Evolutionary conservation across 2,113 vertebrate genomes (phyloP).

Genomic region (Bos taurus): ARS-UCD2.0 NC_037335.1:107613501-107614000

Average conservation of each 20-base stretch:
- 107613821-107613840: background rate
- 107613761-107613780: background rate
- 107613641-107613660: background rate
- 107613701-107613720: background rate
- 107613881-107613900: background rate
- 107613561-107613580: background rate
- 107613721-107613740: background rate
- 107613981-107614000: background rate
- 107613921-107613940: background rate
- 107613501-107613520: background rate
- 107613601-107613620: background rate
- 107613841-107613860: background rate
- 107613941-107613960: background rate
- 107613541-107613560: background rate
- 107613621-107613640: background rate
- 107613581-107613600: background rate
- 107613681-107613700: background rate
- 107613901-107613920: background rate
- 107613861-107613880: background rate
- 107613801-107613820: background rate
- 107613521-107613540: background rate
- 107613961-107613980: background rate
- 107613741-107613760: background rate
- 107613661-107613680: background rate
- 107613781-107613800: background rate